phyloP scores from a whole-genome alignment of 2,888 invertebrate genomes.

The Phalera bucephala region DNA sequence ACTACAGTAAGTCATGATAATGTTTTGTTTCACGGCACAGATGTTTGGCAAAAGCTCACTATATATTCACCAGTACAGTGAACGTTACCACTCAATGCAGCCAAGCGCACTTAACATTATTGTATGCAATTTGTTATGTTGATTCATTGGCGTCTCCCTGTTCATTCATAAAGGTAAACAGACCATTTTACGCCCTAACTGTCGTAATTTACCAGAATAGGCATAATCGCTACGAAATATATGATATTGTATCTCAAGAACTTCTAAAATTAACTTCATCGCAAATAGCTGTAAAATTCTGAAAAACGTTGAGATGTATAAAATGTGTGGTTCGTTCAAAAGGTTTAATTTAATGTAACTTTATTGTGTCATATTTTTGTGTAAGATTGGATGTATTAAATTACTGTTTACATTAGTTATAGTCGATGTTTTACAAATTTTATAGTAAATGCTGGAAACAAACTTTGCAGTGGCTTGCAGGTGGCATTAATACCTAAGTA shows the following conservation, averaged over 20 bases:
- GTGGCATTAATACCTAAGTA: too few relatives aligned
- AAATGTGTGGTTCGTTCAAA: not conserved
- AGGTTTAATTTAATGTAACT: too few relatives aligned
- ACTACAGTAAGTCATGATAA: too few relatives aligned
- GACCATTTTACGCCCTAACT: constrained; percentile 7
- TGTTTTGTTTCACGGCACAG: constrained; percentile 2
- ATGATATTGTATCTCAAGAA: too few relatives aligned
- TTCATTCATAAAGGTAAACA: constrained; percentile 9
- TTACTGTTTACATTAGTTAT: too few relatives aligned
- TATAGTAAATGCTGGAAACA: too few relatives aligned
- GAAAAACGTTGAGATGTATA: not conserved
- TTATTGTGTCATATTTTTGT: too few relatives aligned
- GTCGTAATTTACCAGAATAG: constrained; percentile 6
- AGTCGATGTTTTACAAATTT: too few relatives aligned
- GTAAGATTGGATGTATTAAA: too few relatives aligned
- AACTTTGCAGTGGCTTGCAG: too few relatives aligned
- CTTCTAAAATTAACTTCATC: not conserved
- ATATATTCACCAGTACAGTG: not conserved
- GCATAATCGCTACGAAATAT: too few relatives aligned
- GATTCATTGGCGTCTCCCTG: constrained; percentile 15
- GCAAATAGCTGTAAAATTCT: not conserved
- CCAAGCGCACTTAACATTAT: constrained; percentile 34
- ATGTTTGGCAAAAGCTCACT: constrained; percentile 4
- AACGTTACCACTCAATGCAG: constrained; percentile 6
- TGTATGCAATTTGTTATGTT: constrained; percentile 22